Conservation (phyloP, 2,797 vertebrate genomes). For the Neosilurus hyrtlii region DNA sequence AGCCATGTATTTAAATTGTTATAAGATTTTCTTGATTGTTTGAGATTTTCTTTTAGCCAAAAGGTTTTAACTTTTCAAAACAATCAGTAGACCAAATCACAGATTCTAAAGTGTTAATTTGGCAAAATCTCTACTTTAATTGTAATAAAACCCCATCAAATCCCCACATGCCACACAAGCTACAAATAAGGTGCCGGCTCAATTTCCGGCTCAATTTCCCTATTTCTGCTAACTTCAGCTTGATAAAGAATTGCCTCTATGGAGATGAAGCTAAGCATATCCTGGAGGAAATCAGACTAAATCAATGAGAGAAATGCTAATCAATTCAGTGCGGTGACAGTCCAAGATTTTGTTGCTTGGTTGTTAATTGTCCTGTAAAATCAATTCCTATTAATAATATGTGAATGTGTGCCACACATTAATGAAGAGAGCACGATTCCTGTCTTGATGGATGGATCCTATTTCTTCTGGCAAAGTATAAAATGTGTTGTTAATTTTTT, state of each 20-base stretch:
- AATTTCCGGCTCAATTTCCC: conserved; percentile 8
- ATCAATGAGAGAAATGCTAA: conserved; percentile 19
- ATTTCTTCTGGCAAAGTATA: not conserved
- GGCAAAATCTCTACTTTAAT: not conserved
- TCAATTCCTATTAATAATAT: not conserved
- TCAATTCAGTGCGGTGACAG: not conserved
- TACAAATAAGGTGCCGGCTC: not conserved
- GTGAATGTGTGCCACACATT: not conserved
- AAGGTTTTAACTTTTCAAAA: not conserved
- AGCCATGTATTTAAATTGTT: not conserved
- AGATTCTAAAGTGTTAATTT: not conserved
- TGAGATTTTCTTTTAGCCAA: not conserved
- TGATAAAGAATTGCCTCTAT: conserved; percentile 14
- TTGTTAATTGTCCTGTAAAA: conserved; percentile 1
- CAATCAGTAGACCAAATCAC: not conserved
- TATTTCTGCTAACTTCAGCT: not conserved
- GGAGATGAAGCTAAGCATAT: conserved; percentile 22
- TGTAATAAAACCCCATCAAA: not conserved
- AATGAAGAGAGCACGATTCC: not conserved
- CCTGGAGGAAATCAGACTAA: conserved; percentile 8
- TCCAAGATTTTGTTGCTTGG: conserved; percentile 4
- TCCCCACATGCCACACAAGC: not conserved
- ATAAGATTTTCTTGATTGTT: not conserved
- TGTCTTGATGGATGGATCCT: not conserved
- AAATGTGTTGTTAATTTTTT: not conserved